These are phyloP conservation scores for Archaeoteleia sp. DNA, from an alignment of 2,888 invertebrate genomes.

Conservation along the genomic window DNA sequence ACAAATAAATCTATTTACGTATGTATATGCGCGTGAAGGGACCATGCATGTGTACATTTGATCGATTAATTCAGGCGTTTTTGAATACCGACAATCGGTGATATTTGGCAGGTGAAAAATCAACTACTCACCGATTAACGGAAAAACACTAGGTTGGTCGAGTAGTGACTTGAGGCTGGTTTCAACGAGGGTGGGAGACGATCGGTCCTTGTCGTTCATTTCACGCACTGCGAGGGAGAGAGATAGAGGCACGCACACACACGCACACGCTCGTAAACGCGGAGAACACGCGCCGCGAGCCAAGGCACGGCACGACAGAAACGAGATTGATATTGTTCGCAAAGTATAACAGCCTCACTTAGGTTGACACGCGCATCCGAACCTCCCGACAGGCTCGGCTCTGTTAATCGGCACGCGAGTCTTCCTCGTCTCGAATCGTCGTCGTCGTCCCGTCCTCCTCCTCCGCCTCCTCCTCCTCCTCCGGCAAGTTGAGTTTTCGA, in stretches of 20 bases:
- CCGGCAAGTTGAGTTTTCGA: conserved; percentile 45
- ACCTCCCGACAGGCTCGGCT: conserved; percentile 46
- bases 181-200: conserved; percentile 91
- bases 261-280: conserved; percentile 5
- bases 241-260: conserved; percentile 13
- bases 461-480: conserved; percentile 22
- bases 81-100: no score
- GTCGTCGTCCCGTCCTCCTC: conserved; percentile 37
- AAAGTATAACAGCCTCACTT: conserved; percentile 25
- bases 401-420: conserved; percentile 15
- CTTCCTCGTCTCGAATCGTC: conserved; percentile 35
- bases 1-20: no score
- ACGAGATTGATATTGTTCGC: conserved; percentile 11
- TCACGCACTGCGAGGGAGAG: conserved; percentile 75
- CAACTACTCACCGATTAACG: conserved; percentile 72
- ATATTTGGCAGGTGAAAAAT: background rate
- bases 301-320: background rate
- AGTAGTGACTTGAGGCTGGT: conserved; percentile 91
- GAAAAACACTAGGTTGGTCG: conserved; percentile 81
- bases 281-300: conserved; percentile 23
- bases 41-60: no score
- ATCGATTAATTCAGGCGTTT: no score
- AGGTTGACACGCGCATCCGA: conserved; percentile 63
- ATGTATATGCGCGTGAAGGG: no score
- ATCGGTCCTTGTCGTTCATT: conserved; percentile 94